Evolutionary conservation across 30 jellyfish, hydroid and myxozoan species (phyloP), one percentile per base, ranked within the genome.

Genomic region (Morbakka virulenta): DNA sequence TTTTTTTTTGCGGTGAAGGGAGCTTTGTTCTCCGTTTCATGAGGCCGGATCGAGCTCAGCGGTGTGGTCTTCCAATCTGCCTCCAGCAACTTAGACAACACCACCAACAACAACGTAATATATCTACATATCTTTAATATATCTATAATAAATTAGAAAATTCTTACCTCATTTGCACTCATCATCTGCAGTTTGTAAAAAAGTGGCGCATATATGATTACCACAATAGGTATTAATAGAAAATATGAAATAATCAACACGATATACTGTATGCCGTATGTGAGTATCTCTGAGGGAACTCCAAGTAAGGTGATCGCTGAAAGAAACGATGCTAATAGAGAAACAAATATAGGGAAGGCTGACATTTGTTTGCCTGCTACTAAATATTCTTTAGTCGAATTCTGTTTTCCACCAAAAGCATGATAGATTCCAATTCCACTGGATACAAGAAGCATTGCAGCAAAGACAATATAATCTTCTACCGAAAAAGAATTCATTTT

Each of bases 141-240:
- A n/a, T n/a, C n/a, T n/a, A n/a, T n/a, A n/a, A n/a, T n/a, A n/a
- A n/a, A n/a, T n/a, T n/a, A n/a, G n/a, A n/a, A n/a, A n/a, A n/a
- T n/a, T n/a, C 86, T 20, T 13, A 85, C 95, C 95, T 85, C 95
- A 76, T 85, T 85, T 0, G 95, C 84, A 27, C 95, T 85, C 20
- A 77, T 74, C 0, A 85, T 49, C 25, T 76, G 89, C 31, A 67
- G 64, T 1, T 62, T 34, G 86, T 85, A 85, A 51, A 85, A 85
- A 34, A 85, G 62, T 2, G 95, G 95, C 3, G 78, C 73, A 69
- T 35, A 85, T 14, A 85, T 78, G 25, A 28, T 67, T 23, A 86
- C 89, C 47, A 86, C 63, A 0, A 67, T 35, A 3, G 67, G 14
- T 27, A 76, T 52, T 4, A 49, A 35, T 47, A 70, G 21, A 23